These are phyloP conservation scores for Heterodera carotae DNA, from an alignment of 1,140 invertebrate genomes.

Conservation along the genomic window DNA sequence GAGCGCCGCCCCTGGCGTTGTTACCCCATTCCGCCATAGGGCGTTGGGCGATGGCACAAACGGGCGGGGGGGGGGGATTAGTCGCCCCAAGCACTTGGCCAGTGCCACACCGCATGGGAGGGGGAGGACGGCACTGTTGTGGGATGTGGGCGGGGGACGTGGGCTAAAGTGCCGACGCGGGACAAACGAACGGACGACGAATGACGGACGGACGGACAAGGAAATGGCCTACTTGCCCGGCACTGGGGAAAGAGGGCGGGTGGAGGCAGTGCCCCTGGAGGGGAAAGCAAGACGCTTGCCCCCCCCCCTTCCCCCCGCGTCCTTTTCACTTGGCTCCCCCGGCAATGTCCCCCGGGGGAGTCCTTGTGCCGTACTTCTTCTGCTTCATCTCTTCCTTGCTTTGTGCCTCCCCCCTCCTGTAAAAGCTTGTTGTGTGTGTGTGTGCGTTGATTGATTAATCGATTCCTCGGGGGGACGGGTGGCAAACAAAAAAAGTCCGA, in stretches of 20 bases:
- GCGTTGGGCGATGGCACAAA: no score
- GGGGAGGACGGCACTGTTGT: no score
- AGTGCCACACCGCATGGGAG: no score
- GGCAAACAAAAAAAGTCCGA: no score
- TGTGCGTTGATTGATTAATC: constrained; percentile 18
- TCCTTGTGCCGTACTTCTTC: constrained; percentile 4
- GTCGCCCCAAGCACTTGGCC: no score
- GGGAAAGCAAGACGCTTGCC: not conserved
- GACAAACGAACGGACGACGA: constrained; percentile 6
- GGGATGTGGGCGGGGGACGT: no score
- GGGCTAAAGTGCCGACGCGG: not conserved
- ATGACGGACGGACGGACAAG: not conserved
- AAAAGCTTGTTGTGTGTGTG: not conserved
- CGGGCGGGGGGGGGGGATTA: no score
- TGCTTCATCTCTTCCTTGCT: no score
- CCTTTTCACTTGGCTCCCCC: not conserved
- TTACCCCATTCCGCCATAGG: not conserved
- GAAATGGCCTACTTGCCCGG: no score
- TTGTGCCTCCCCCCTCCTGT: no score
- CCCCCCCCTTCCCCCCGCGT: not conserved
- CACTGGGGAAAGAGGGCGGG: not conserved
- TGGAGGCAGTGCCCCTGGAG: not conserved
- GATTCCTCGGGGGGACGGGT: no score
- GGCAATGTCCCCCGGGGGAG: not conserved
- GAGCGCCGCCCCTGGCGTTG: not conserved